Base-by-base conservation (phyloP, 2,113 vertebrate species). In the Strigops habroptila region DNA sequence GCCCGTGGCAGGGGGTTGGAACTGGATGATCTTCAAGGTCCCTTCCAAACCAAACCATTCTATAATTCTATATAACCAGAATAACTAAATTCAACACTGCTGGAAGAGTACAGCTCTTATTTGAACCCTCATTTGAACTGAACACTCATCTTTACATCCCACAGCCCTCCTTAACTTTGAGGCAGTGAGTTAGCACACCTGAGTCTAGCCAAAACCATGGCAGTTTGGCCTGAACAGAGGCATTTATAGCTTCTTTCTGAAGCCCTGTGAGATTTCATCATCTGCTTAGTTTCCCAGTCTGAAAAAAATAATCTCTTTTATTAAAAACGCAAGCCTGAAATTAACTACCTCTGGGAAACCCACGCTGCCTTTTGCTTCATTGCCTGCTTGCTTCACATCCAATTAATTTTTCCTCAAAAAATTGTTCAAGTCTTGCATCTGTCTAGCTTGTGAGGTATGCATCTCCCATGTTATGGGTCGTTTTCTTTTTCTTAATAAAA, bases 361-460 rank as follows among this genome's bases (percentile, higher is more conserved):
- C 73, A 63, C 0, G 0, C 55, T 84, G 81, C 17, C 22, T 89
- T 93, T 91, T 78, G 28, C 83, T 75, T 91, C 88, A 74, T 24
- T 92, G 80, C 84, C 77, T 84, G 43, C 87, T 65, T 90, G 67
- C 67, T 94, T 95, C 82, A 76, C 1, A 3, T 76, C 77, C 79
- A 87, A 92, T 87, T 95, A 95, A 73, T 89, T 94, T 91, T 85
- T 87, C 65, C 62, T 84, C 59, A 41, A 62, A 62, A 87, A 89
- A 52, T 8, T 76, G 18, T 63, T 91, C 33, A 84, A n/a, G 44
- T 64, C 65, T 87, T 87, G 83, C 18, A 48, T 18, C 31, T 63
- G 41, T 76, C 84, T 62, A 62, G 53, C 41, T 90, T 52, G 49
- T 71, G 49, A 91, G 69, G 39, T 52, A 73, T 2, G 0, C 0